Evolutionary conservation across 2,113 vertebrate species (phyloP), one percentile per base, ranked within the genome.

Genomic region (Dipodomys spectabilis): DNA sequence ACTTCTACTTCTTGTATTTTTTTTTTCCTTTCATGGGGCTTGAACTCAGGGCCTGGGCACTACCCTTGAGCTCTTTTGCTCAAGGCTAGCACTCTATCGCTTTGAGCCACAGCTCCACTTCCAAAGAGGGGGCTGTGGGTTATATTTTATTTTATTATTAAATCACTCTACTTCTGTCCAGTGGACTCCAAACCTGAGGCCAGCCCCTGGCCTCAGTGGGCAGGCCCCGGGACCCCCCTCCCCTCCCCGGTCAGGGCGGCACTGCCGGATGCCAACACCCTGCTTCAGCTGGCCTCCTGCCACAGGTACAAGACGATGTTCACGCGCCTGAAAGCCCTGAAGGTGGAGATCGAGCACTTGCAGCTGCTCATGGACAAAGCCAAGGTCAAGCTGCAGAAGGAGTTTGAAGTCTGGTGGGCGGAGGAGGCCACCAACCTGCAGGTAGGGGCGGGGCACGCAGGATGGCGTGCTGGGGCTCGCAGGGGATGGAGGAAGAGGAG

Each of bases 281-380:
- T 25, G 16, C 83, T 67, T 30, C 23, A 60, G 53, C 86, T 74
- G 75, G 80, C 68, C 82, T 86, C 57, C 12, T 18, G 1, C 73
- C 18, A 92, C 95, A 99, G 99, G 45, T 99, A 99, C 91, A 99
- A 99, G 97, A 96, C 60, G 9, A 97, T 96, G 73, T 98, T 98
- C 69, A 97, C 68, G 20, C 98, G 1, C 39, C 98, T 99, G 85
- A 99, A 99, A 96, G 98, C 97, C 0, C 91, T 99, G 94, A 99
- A 98, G 97, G 98, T 99, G 19, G 99, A 99, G 98, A 99, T 99
- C 20, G 99, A 99, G 89, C 99, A 99, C 97, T 93, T 99, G 82
- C 99, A 99, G 98, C 98, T 99, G 95, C 98, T 99, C 94, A 94
- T 98, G 98, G 98, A 99, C 92, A 99, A 98, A 97, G 94, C 97